Base-by-base conservation (phyloP, 2,888 invertebrate genomes). In the Eudasyphora cyanicolor region DNA sequence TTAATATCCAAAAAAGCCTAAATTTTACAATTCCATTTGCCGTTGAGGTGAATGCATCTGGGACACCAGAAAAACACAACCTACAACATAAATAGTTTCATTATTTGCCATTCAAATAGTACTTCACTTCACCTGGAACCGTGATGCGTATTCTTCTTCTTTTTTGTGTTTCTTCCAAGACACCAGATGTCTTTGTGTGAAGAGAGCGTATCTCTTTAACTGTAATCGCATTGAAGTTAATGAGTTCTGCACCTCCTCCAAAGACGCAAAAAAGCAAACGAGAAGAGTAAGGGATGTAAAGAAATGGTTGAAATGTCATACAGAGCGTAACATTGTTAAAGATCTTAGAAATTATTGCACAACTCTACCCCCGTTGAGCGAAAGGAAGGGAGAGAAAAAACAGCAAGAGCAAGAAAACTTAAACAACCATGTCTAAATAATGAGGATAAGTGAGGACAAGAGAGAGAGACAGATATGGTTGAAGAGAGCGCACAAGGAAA, bases 261-360 rank as follows among this genome's bases (percentile, higher is more conserved):
- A 4, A 32, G 38, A 38, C 38, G 38, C n/a, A n/a, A n/a, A n/a
- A n/a, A n/a, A n/a, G n/a, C n/a, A n/a, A n/a, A 38, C 38, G 38
- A 12, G 45, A 45, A 12, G 45, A 5, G 45, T 12, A 45, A 45
- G 45, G 45, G 45, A 45, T 45, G 45, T n/a, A n/a, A n/a, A n/a
- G 45, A 45, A 45, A 2, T 45, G 14, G 45, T 12, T 45, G 45
- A 45, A 45, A 45, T 45, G 6, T 62, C 51, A n/a, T n/a, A n/a
- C 42, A 62, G 74, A 83, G 76, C 83, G 77, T 83, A 83, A 79
- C 79, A 82, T 73, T 82, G 73, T 74, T 76, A 62, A 73, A 82
- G 51, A 80, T 74, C 32, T 76, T 42, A 29, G 29, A 67, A 21
- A 75, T 49, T 38, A 45, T 45, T 45, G 45, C 45, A 45, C 45